Conservation (phyloP, 2,797 vertebrate genomes). For the Apogon talboti region DNA sequence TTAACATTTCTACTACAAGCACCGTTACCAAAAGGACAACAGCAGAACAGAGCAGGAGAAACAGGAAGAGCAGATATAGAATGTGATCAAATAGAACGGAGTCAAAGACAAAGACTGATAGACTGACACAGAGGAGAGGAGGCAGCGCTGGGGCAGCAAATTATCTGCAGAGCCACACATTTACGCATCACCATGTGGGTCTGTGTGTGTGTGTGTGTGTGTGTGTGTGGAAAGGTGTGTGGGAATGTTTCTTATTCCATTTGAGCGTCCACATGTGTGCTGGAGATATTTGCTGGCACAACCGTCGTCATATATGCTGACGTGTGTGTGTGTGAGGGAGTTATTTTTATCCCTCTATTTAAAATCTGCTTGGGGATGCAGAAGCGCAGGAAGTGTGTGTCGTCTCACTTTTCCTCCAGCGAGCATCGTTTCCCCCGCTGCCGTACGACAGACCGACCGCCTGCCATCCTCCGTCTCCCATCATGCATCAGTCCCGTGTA, state of each 20-base stretch:
- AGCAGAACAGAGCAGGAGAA: neutral
- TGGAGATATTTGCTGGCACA: slow-evolving; percentile 16
- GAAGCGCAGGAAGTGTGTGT: slow-evolving; percentile 52
- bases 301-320: slow-evolving; percentile 5
- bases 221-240: slow-evolving; percentile 39
- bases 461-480: too few relatives aligned
- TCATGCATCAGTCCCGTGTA: too few relatives aligned
- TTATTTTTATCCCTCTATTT: slow-evolving; percentile 63
- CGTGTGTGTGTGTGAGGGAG: slow-evolving; percentile 1
- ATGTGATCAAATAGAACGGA: neutral
- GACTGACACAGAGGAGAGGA: slow-evolving; percentile 9
- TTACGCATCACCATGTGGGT: slow-evolving; percentile 26
- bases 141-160: slow-evolving; percentile 55
- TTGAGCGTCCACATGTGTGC: slow-evolving; percentile 4
- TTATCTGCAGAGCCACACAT: slow-evolving; percentile 62
- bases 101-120: neutral
- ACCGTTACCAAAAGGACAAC: too few relatives aligned
- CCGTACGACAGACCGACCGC: too few relatives aligned
- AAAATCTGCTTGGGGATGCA: slow-evolving; percentile 67
- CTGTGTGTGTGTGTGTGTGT: slow-evolving; percentile 50
- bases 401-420: slow-evolving; percentile 50
- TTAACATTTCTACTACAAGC: too few relatives aligned
- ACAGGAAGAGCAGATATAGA: neutral
- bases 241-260: neutral
- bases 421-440: slow-evolving; percentile 17